Conservation (phyloP, 2,797 vertebrate species). For the Argya squamiceps region DNA sequence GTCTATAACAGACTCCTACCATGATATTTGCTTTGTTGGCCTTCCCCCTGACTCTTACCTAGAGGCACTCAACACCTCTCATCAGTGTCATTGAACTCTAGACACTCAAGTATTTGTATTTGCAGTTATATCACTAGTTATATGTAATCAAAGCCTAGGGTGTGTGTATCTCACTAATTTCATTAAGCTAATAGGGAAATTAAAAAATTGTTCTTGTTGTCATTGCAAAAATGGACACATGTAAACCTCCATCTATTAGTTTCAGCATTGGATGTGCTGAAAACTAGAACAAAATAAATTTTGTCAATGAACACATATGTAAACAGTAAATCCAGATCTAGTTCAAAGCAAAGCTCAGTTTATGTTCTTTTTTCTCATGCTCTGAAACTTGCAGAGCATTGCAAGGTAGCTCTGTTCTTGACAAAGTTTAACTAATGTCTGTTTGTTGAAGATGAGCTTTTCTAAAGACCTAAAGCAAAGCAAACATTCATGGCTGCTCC, state of each 20-base stretch:
- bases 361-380: not conserved
- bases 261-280: not conserved
- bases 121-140: not conserved
- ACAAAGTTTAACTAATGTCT: not conserved
- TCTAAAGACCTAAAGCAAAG: not conserved
- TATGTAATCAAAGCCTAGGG: fast-evolving
- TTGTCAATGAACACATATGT: not conserved
- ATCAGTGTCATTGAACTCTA: not conserved
- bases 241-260: not conserved
- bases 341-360: not conserved
- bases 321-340: not conserved
- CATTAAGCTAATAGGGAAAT: not conserved
- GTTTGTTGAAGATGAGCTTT: not conserved
- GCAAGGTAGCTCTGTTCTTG: not conserved
- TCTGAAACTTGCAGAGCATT: not conserved
- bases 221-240: not conserved
- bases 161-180: not conserved
- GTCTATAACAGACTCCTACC: not conserved
- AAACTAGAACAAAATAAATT: not conserved
- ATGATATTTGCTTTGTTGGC: not conserved
- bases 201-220: not conserved
- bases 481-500: not conserved
- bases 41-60: fast-evolving
- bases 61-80: not conserved
- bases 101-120: not conserved